Evolutionary conservation across 2,113 vertebrate species (phyloP).

Genomic region (Maccullochella peelii): DNA sequence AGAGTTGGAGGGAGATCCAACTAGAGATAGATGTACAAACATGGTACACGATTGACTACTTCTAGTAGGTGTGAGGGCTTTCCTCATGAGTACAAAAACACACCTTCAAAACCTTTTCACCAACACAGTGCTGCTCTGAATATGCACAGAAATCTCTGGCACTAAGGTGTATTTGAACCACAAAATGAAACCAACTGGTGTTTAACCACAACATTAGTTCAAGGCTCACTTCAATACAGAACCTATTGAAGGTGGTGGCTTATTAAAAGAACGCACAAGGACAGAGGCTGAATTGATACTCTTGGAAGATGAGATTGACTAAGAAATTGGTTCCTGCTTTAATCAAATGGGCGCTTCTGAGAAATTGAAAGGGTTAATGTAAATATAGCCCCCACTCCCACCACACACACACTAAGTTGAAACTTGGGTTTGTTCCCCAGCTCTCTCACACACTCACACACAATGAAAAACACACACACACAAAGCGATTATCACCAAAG

Average conservation of each 20-base stretch:
- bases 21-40: not conserved
- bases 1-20: not conserved
- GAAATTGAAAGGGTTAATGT: conserved; percentile 65
- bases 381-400: conserved; percentile 7
- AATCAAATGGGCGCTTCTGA: conserved; percentile 58
- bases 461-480: conserved; percentile 27
- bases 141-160: not conserved
- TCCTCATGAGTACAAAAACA: conserved; percentile 6
- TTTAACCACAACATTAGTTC: conserved; percentile 37
- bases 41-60: not conserved
- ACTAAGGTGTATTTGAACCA: not conserved
- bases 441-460: conserved; percentile 33
- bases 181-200: conserved; percentile 15
- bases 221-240: conserved; percentile 41
- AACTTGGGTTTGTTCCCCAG: conserved; percentile 31
- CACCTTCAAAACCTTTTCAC: conserved; percentile 15
- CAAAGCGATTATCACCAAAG: conserved; percentile 78
- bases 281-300: conserved; percentile 50
- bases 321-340: conserved; percentile 62
- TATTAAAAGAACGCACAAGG: conserved; percentile 28
- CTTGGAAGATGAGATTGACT: conserved; percentile 61
- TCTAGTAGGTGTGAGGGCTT: not conserved
- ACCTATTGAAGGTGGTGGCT: conserved; percentile 24
- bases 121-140: conserved; percentile 12
- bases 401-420: conserved; percentile 1